Evolutionary conservation across 2,797 vertebrate genomes (phyloP).

Genomic region (Paramormyrops hopkinsi): DNA sequence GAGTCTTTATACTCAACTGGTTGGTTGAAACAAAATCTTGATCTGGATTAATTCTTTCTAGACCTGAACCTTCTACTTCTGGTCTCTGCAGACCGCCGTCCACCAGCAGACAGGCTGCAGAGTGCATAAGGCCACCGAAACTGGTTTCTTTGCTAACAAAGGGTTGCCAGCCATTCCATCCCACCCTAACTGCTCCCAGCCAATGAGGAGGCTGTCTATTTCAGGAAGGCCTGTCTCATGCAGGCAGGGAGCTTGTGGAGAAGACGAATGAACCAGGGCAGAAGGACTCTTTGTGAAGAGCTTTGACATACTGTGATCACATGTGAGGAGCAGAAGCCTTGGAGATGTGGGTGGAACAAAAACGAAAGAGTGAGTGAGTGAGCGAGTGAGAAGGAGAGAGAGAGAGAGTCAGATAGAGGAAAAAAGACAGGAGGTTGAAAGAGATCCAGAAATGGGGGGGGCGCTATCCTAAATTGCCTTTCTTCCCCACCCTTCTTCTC

Average conservation of each 20-base stretch:
- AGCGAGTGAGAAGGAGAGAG: neutral
- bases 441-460: neutral
- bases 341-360: constrained; percentile 17
- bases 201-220: neutral
- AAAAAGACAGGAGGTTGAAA: neutral
- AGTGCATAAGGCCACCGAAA: neutral
- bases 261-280: neutral
- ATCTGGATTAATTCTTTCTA: neutral
- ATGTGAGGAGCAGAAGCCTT: constrained; percentile 24
- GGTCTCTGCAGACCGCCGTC: neutral
- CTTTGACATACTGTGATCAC: neutral
- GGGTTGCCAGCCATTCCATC: neutral
- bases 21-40: neutral
- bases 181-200: neutral
- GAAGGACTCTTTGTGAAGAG: neutral
- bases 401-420: neutral
- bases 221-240: neutral
- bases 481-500: neutral
- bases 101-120: neutral
- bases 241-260: neutral
- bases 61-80: neutral
- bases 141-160: neutral
- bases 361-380: neutral
- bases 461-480: neutral
- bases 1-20: neutral